A percentile compares a stretch with the other conserved stretches of the same genome.
Conservation (phyloP, 2,888 invertebrate species). For the Napeogenes inachia region DNA sequence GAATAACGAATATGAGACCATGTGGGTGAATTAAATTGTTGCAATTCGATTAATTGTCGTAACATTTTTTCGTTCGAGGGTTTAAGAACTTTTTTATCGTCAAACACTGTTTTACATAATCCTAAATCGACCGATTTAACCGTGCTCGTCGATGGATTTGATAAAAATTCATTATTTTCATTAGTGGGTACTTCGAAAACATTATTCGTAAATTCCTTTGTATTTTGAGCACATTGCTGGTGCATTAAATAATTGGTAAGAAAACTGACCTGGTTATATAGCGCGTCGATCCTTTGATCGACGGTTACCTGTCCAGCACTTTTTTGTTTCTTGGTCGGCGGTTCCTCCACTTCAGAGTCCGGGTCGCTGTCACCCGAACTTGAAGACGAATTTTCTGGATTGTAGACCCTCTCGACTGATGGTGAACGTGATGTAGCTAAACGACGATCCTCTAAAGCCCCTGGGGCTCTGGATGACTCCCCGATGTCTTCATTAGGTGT, state of each 20-base stretch:
- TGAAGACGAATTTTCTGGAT: too few relatives aligned
- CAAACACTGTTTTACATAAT: conserved; percentile 1
- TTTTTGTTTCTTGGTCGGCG: neutral
- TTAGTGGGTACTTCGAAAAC: too few relatives aligned
- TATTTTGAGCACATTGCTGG: conserved; percentile 9
- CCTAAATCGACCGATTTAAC: neutral
- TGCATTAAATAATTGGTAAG: conserved; percentile 16
- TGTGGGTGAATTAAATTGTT: conserved; percentile 12
- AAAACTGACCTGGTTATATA: conserved; percentile 14
- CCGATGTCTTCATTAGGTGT: too few relatives aligned
- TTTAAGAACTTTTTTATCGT: conserved; percentile 13
- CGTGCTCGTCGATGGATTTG: neutral
- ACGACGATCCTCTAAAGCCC: too few relatives aligned
- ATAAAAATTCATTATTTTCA: too few relatives aligned
- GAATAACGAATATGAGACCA: conserved; percentile 10
- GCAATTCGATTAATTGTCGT: conserved; percentile 12
- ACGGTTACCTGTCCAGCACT: conserved; percentile 12
- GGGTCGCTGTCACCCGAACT: too few relatives aligned
- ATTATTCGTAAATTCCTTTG: too few relatives aligned
- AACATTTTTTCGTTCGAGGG: conserved; percentile 20
- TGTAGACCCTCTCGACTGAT: too few relatives aligned
- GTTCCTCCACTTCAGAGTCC: too few relatives aligned
- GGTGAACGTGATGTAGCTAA: too few relatives aligned
- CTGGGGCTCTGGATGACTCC: too few relatives aligned
- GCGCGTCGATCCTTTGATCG: conserved; percentile 18